Conservation (phyloP, 2,113 vertebrate genomes). For the Myrmecobius fasciatus region DNA sequence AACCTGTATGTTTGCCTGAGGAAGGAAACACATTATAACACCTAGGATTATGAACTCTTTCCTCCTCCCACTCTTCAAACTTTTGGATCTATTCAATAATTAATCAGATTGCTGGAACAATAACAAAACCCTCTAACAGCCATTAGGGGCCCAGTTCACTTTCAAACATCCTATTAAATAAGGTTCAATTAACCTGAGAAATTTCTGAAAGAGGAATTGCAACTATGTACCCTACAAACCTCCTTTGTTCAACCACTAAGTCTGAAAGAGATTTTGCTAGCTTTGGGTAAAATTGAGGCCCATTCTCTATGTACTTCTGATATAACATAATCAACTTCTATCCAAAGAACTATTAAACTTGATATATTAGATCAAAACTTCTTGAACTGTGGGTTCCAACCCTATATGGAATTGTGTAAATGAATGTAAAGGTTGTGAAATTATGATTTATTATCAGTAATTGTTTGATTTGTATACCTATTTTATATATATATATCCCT, state of each 20-base stretch:
- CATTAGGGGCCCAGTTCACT: background rate
- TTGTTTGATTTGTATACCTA: too few relatives aligned
- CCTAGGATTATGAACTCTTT: background rate
- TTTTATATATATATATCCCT: too few relatives aligned
- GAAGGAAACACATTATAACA: background rate
- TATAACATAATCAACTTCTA: constrained; percentile 1
- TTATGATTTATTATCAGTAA: too few relatives aligned
- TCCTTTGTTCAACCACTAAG: background rate
- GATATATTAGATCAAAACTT: background rate
- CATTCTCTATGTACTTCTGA: constrained; percentile 16
- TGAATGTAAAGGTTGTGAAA: too few relatives aligned
- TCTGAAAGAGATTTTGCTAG: constrained; percentile 11
- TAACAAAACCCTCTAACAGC: background rate
- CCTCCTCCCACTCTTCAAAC: background rate
- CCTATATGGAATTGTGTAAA: too few relatives aligned
- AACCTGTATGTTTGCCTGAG: background rate
- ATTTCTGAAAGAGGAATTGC: constrained; percentile 26
- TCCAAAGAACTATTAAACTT: background rate
- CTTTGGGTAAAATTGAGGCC: constrained; percentile 37
- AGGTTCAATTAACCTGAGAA: background rate
- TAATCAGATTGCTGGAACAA: background rate
- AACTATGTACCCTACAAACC: background rate
- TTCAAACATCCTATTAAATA: background rate
- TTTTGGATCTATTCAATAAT: background rate
- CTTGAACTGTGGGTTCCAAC: too few relatives aligned